These are phyloP conservation scores for Alcedo quadribrachys DNA, from an alignment of 2,797 vertebrate species.

Conservation along the genomic window DNA sequence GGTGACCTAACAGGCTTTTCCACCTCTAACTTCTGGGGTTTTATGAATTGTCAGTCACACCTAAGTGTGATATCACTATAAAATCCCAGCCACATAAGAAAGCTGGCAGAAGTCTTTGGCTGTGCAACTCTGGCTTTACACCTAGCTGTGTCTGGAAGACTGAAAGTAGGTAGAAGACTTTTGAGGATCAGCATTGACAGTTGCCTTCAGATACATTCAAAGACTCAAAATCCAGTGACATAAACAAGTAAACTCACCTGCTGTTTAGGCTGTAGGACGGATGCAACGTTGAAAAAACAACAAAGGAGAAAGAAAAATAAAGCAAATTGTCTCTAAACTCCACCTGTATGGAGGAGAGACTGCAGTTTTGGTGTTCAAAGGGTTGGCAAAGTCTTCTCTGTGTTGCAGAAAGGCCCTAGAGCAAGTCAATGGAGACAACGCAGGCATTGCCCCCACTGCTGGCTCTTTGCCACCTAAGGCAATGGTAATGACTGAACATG, in stretches of 20 bases:
- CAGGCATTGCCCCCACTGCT: background rate
- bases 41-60: conserved; percentile 23
- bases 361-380: background rate
- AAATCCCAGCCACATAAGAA: background rate
- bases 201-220: background rate
- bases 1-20: conserved; percentile 7
- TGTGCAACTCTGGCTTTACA: background rate
- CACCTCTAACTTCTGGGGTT: background rate
- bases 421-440: background rate
- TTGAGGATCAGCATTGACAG: background rate
- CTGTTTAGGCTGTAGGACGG: background rate
- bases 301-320: background rate
- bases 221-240: background rate
- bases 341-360: background rate
- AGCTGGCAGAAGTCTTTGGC: conserved; percentile 23
- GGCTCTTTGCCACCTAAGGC: background rate
- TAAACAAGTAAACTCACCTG: background rate
- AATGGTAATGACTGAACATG: accelerated
- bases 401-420: background rate
- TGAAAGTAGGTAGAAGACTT: background rate
- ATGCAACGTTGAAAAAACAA: background rate
- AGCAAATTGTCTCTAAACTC: background rate
- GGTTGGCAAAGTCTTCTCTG: background rate
- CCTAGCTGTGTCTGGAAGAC: background rate
- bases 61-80: background rate